These are phyloP conservation scores for Pinna nobilis DNA, from an alignment of 1,140 invertebrate species.

Conservation along the genomic window DNA sequence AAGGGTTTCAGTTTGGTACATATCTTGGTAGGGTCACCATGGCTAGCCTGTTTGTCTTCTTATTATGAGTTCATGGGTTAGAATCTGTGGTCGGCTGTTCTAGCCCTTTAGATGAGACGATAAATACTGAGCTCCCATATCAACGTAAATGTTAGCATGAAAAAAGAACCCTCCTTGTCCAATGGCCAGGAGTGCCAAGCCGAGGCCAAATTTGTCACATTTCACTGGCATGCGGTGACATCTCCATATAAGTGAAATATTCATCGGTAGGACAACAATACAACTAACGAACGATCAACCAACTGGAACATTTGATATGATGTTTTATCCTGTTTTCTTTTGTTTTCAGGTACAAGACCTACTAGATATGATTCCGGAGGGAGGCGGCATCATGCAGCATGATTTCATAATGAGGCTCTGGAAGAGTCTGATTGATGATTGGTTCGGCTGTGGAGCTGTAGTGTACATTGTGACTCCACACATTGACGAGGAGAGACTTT, in stretches of 20 bases:
- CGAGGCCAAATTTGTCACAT: not conserved
- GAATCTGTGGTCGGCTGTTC: too few species aligned
- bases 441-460: slow-evolving; percentile 67
- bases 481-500: slow-evolving; percentile 69
- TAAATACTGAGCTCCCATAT: too few species aligned
- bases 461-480: slow-evolving; percentile 68
- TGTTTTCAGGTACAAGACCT: slow-evolving; percentile 67
- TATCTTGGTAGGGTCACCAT: too few species aligned
- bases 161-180: not conserved
- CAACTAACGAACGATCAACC: too few species aligned
- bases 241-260: too few species aligned
- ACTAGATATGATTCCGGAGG: slow-evolving; percentile 69
- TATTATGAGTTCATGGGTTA: too few species aligned
- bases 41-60: too few species aligned
- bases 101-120: too few species aligned
- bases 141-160: too few species aligned
- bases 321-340: not conserved
- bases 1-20: too few species aligned
- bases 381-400: slow-evolving; percentile 70
- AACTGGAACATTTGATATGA: not conserved
- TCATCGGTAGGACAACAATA: too few species aligned
- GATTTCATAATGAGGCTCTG: slow-evolving; percentile 69
- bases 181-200: not conserved
- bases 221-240: too few species aligned
- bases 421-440: slow-evolving; percentile 69